Percentiles rank a stretch among this genome's conserved stretches.
phyloP scores from a whole-genome alignment of 2,797 vertebrate genomes.

The Mico argentatus region DNA sequence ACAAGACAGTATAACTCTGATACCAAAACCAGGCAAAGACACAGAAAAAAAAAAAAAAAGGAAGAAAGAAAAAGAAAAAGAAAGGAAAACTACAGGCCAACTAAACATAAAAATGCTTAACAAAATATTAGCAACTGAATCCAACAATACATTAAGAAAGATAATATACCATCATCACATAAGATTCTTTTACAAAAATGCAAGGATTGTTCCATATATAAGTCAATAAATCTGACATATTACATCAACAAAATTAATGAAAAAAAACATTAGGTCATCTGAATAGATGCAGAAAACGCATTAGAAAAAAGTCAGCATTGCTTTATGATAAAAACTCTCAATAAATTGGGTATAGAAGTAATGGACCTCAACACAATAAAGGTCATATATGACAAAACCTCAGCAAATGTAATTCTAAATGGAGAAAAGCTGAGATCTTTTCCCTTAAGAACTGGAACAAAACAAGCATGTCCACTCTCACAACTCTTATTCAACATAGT shows the following conservation, averaged over 20 bases:
- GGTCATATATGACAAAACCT: neutral
- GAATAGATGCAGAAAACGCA: neutral
- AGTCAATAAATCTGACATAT: neutral
- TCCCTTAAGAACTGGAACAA: too few species aligned
- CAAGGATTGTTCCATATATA: neutral
- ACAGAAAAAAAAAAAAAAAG: too few species aligned
- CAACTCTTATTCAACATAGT: too few species aligned
- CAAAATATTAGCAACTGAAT: neutral
- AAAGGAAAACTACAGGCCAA: neutral
- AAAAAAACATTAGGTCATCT: neutral
- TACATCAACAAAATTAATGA: neutral
- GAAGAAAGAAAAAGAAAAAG: accelerated
- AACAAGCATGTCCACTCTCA: too few species aligned
- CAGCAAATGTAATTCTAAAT: neutral
- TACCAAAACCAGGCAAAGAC: neutral
- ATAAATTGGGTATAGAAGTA: neutral
- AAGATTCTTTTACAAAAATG: neutral
- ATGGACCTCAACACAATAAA: neutral
- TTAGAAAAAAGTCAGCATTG: neutral
- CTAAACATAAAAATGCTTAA: neutral
- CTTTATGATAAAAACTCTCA: neutral
- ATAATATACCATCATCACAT: neutral
- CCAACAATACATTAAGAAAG: neutral
- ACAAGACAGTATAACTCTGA: neutral
- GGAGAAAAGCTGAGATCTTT: too few species aligned